These are phyloP conservation scores for Hoplodrina blanda DNA, from an alignment of 2,888 invertebrate species.

Conservation along the genomic window DNA sequence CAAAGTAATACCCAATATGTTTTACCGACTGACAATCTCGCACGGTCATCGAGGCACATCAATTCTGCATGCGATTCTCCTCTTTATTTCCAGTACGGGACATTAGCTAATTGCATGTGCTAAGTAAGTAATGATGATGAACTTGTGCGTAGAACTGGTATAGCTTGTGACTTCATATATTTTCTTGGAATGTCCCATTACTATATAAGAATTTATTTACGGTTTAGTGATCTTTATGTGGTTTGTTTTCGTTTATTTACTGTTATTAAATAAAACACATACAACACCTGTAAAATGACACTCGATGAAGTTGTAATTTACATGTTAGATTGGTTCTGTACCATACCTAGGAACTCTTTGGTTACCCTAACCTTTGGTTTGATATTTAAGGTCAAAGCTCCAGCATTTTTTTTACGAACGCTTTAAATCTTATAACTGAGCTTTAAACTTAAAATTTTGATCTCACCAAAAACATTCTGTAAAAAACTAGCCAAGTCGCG, in stretches of 20 bases:
- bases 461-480: too few species aligned
- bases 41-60: slow-evolving; percentile 4
- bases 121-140: slow-evolving; percentile 10
- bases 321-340: too few species aligned
- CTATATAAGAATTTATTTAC: slow-evolving; percentile 15
- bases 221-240: slow-evolving; percentile 4
- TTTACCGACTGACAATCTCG: slow-evolving; percentile 38
- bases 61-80: slow-evolving; percentile 10
- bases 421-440: too few species aligned
- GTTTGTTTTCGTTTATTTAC: neutral
- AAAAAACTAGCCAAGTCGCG: too few species aligned
- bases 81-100: rapidly evolving
- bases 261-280: too few species aligned
- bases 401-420: too few species aligned
- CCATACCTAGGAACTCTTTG: too few species aligned
- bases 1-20: slow-evolving; percentile 33
- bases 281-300: too few species aligned
- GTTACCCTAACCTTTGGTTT: too few species aligned
- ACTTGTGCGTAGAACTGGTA: slow-evolving; percentile 34
- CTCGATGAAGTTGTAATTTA: too few species aligned
- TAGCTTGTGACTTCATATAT: slow-evolving; percentile 43
- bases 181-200: slow-evolving; percentile 50
- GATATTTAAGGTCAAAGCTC: too few species aligned
- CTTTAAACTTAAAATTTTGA: too few species aligned
- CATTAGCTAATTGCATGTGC: slow-evolving; percentile 9